These are phyloP conservation scores for Darevskia nairensis DNA, from an alignment of 2,797 vertebrate genomes.

Conservation along the genomic window DNA sequence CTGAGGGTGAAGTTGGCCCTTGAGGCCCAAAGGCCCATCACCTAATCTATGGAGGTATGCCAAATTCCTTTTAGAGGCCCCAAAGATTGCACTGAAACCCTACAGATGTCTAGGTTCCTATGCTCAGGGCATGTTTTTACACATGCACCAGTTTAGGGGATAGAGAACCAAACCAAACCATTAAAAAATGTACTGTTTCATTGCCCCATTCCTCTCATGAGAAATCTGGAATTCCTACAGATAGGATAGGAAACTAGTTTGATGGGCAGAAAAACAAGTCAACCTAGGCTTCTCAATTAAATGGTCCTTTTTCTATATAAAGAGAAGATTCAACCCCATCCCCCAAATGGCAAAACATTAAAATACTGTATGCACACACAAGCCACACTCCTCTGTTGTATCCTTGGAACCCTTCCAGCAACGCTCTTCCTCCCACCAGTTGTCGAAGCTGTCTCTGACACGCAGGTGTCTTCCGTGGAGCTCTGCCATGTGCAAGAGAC, in stretches of 20 bases:
- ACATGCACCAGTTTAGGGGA: too few relatives aligned
- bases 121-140: too few relatives aligned
- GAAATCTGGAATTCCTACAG: neutral
- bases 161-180: neutral
- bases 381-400: neutral
- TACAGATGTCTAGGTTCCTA: too few relatives aligned
- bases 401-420: neutral
- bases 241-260: neutral
- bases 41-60: neutral
- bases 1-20: too few relatives aligned
- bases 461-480: neutral
- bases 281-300: neutral
- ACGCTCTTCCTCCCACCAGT: neutral
- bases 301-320: fast-evolving
- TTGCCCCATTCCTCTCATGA: neutral
- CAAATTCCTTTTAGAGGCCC: neutral
- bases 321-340: neutral
- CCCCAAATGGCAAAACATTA: neutral
- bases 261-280: neutral
- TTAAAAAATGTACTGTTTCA: neutral
- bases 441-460: neutral
- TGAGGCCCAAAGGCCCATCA: too few relatives aligned
- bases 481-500: too few relatives aligned
- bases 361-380: neutral
- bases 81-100: neutral